phyloP scores from a whole-genome alignment of 1,140 invertebrate genomes.

The Dryas iulia region DNA sequence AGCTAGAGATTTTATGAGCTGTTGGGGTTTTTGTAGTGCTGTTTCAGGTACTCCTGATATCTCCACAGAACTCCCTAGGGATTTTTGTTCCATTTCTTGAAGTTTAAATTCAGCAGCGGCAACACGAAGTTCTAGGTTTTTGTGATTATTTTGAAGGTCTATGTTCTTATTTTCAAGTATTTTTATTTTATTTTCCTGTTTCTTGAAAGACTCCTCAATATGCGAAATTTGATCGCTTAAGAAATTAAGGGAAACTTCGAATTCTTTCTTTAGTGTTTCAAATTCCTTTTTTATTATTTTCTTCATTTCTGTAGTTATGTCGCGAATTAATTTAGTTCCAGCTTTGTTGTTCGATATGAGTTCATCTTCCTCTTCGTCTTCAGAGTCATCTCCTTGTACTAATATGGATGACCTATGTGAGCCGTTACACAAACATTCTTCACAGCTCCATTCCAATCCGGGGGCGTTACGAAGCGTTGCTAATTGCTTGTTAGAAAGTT shows the following conservation, averaged over 20 bases:
- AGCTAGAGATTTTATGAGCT: no score
- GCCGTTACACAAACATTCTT: no score
- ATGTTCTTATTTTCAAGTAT: constrained; percentile 23
- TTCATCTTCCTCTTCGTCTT: no score
- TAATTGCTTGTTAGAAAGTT: no score
- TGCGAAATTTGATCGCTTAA: constrained; percentile 31
- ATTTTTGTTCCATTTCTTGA: neutral
- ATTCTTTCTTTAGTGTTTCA: constrained; percentile 30
- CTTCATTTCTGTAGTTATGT: constrained; percentile 26
- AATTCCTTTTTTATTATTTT: no score
- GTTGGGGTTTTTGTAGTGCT: no score
- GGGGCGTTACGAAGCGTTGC: no score
- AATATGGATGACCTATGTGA: no score
- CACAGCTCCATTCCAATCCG: no score
- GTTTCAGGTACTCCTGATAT: neutral
- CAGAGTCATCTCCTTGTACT: no score
- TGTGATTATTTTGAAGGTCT: neutral
- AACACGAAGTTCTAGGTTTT: no score
- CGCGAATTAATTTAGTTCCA: neutral
- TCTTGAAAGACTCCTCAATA: constrained; percentile 31
- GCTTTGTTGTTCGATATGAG: no score
- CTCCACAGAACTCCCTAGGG: neutral
- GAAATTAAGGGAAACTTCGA: constrained; percentile 30
- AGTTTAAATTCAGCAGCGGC: neutral
- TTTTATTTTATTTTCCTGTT: constrained; percentile 33